Percentiles rank a stretch among this genome's conserved stretches.
Evolutionary conservation across 2,888 invertebrate genomes (phyloP).

Genomic region (Caenorhabditis sp.): DNA sequence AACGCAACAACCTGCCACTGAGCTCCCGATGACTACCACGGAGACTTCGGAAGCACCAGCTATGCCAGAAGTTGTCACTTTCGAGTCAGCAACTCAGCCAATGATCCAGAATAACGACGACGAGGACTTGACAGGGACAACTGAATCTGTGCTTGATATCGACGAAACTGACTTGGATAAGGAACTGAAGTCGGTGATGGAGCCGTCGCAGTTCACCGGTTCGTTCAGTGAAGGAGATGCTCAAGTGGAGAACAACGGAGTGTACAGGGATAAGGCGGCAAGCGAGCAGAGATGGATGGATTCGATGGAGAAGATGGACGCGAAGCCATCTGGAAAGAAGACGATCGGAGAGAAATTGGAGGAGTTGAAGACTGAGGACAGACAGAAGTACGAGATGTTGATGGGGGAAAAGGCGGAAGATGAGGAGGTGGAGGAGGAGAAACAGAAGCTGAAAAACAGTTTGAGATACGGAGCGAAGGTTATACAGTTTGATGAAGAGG

Average conservation of each 20-base stretch:
- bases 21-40: neutral
- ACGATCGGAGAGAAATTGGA: constrained; percentile 46
- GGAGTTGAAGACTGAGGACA: constrained; percentile 39
- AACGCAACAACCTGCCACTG: neutral
- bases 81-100: constrained; percentile 6
- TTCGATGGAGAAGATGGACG: constrained; percentile 54
- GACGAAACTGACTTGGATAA: constrained; percentile 50
- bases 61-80: constrained; percentile 23
- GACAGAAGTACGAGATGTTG: constrained; percentile 38
- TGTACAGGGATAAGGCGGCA: constrained; percentile 40
- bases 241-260: constrained; percentile 51
- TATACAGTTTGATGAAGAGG: constrained; percentile 57
- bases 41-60: constrained; percentile 3
- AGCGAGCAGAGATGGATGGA: constrained; percentile 44
- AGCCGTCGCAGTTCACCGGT: constrained; percentile 49
- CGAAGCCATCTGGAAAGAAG: constrained; percentile 29
- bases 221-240: constrained; percentile 39
- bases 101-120: neutral
- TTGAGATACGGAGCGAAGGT: constrained; percentile 52
- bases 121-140: constrained; percentile 6
- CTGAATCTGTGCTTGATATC: constrained; percentile 10
- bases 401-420: constrained; percentile 33
- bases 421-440: constrained; percentile 18
- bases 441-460: constrained; percentile 34
- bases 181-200: constrained; percentile 41